phyloP scores from a whole-genome alignment of 1,140 invertebrate species.

The Delia radicum region DNA sequence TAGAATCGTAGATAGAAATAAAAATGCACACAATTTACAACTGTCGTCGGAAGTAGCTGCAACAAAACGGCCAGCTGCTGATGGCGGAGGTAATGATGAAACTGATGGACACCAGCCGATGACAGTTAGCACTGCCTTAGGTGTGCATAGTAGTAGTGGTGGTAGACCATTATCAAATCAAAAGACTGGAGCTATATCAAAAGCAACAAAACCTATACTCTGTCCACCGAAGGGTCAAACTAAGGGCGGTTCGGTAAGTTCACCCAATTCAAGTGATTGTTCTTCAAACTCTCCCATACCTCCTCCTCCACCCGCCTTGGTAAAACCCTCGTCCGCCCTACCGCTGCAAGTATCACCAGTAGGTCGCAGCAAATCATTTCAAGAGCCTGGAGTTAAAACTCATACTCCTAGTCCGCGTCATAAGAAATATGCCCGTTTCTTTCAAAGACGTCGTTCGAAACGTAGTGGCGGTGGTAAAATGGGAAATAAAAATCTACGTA shows the following conservation, averaged over 20 bases:
- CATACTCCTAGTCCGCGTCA: constrained; percentile 30
- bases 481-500: constrained; percentile 24
- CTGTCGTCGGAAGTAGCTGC: neutral
- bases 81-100: constrained; percentile 1
- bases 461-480: constrained; percentile 29
- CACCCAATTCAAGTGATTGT: constrained; percentile 52
- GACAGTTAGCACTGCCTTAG: constrained; percentile 27
- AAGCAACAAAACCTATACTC: constrained; percentile 44
- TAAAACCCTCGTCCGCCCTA: neutral
- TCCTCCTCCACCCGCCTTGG: neutral
- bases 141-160: constrained; percentile 35
- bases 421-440: constrained; percentile 47
- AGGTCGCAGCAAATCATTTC: constrained; percentile 53
- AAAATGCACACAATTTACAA: constrained; percentile 28
- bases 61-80: neutral
- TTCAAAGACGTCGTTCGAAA: constrained; percentile 46
- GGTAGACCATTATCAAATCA: constrained; percentile 25
- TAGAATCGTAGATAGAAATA: constrained; percentile 29
- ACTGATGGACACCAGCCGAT: neutral
- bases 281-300: constrained; percentile 43
- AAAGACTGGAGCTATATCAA: constrained; percentile 47
- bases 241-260: constrained; percentile 43
- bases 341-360: constrained; percentile 39
- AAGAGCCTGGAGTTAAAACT: constrained; percentile 42
- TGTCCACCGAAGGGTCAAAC: constrained; percentile 36